Base-by-base conservation (phyloP, 2,113 vertebrate species). In the Heterotis niloticus region DNA sequence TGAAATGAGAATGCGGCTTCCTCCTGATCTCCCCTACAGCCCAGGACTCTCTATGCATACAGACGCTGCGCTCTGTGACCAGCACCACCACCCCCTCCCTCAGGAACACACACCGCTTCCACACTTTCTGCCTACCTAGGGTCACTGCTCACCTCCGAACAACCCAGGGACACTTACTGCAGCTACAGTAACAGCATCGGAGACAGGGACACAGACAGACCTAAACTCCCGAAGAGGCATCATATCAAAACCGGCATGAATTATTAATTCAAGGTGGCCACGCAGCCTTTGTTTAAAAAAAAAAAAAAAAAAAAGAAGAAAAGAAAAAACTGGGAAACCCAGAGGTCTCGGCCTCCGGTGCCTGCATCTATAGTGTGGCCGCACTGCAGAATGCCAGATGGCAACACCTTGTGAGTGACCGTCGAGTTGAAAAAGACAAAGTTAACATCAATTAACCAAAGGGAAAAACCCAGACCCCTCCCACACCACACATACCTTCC, bases 51-150 rank as follows among this genome's bases (percentile, higher is more conserved):
- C 76, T 65, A 51, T 66, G 69, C n/a, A 60, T 75, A 80, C 79
- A 68, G 79, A 75, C 54, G 23, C 64, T 74, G 69, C 73, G 76
- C 80, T 73, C 70, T 70, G 52, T 20, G 10, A 16, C 24, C 66
- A 17, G 14, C 29, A 1, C 34, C 73, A 67, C 66, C 5, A n/a
- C 78, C 13, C 1, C 9, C 70, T n/a, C 44, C 62, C 29, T 5
- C 59, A 74, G 54, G 56, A 54, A 23, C 18, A 26, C 26, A 18
- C 56, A 17, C 0, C n/a, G 3, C 64, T 44, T 18, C 11, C 52
- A 56, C 76, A 75, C 74, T 13, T 16, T 18, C 60, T 29, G 16
- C 10, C 20, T 62, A 11, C 14, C 34, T 44, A 4, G 34, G 60
- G 60, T 62, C 60, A 17, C 60, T 62, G 14, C 13, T 20, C 60